Base-by-base conservation (phyloP, 2,113 vertebrate genomes). In the Leptodactylus fuscus region DNA sequence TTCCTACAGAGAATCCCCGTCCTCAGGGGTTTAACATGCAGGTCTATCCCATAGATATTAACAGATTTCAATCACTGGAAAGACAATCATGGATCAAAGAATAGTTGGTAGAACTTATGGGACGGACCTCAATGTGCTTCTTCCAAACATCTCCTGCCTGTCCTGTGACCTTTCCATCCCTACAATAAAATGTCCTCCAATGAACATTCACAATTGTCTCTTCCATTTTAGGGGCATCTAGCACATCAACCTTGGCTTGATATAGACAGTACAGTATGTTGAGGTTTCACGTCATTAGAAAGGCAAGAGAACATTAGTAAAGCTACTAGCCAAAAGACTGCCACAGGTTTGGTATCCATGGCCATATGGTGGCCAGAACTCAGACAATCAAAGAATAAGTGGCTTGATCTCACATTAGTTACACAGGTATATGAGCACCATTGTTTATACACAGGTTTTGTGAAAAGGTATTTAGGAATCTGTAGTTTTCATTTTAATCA, bases 261-360 rank as follows among this genome's bases (percentile, higher is more conserved):
- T 83, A 60, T 16, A 38, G 29, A 82, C 67, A 58, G 70, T 44
- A 73, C 51, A 41, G 36, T 38, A 80, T 80, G n/a, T 62, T 80
- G 77, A 80, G 77, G 70, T 83, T n/a, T 69, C 22, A 58, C 11
- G 49, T 83, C 46, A 71, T 74, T 74, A 58, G 51, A 34, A 73
- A 74, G 81, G 49, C 51, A 83, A 74, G 29, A 58, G 32, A 44
- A 44, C 36, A 83, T 60, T 29, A 60, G 65, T 49, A 67, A 67
- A 69, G 80, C 76, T 79, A 69, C n/a, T 22, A 49, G 55, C 46
- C 80, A 70, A 34, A 48, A 24, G 20, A 81, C 58, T 9, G 6
- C 62, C 29, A 36, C 24, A 20, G 29, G 62, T 34, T 36, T 67
- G 62, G 29, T 67, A 34, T 36, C 34, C 34, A 34, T 67, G 62